Evolutionary conservation across 2,113 vertebrate species (phyloP), one percentile per base, ranked within the genome.

Genomic region (Trichechus manatus): DNA sequence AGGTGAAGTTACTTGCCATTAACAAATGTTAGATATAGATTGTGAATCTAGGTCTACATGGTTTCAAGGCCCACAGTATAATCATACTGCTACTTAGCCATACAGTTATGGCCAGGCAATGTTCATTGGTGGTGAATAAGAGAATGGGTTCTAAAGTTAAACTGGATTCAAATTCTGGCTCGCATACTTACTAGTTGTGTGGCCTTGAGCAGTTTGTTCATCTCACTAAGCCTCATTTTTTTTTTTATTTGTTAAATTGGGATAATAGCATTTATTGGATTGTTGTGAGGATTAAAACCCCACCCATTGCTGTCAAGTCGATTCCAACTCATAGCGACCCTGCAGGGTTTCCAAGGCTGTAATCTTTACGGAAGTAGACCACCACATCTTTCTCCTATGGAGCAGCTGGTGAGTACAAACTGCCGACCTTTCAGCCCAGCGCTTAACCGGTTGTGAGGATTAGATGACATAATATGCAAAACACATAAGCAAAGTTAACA

Each of bases 21-120:
- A 88, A 29, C 53, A 94, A 85, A 89, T 50, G 53, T 61, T 91
- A 91, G 27, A 87, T 53, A 83, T 7, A 15, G 15, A 92, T 92
- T 89, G 63, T 92, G 80, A 95, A 82, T 63, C 9, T 22, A 90
- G 20, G 22, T 78, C 50, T 88, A 75, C 31, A 87, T 64, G 27
- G 75, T 47, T 87, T 94, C 56, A 77, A 95, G 92, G n/a, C 20
- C 29, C 6, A 27, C 10, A 61, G 9, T 74, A 14, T 59, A 84
- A 83, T 1, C 61, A 74, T 53, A 25, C 74, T 75, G 29, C 22
- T 91, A 50, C 74, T 1, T 95, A 17, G 47, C 8, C 27, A 56
- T 72, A 83, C 36, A 89, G 79, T 92, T 93, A 89, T 33, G 42
- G 74, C n/a, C 33, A 39, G 31, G 66, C 44, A 92, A 89, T 63